A percentile compares a stretch with the other conserved stretches of the same genome.
Evolutionary conservation across 2,113 vertebrate species (phyloP).

Genomic region (Amphiprion ocellaris): DNA sequence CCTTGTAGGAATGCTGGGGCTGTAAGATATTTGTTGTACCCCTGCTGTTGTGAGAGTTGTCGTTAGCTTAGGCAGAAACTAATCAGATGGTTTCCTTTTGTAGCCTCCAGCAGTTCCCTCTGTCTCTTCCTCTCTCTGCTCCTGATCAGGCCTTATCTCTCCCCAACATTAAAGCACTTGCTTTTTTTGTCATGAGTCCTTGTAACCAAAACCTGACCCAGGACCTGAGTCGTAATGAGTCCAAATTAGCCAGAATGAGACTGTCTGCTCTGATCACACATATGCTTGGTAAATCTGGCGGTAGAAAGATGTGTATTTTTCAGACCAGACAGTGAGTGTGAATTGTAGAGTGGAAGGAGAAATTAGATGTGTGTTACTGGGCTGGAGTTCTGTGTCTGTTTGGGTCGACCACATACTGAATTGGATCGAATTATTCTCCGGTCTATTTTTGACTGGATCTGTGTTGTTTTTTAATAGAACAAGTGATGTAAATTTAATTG

Average conservation of each 20-base stretch:
- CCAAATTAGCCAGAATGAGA: background rate
- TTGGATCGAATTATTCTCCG: background rate
- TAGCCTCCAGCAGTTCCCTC: conserved; percentile 20
- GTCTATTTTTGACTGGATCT: background rate
- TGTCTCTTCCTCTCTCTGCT: background rate
- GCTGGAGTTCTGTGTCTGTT: conserved; percentile 4
- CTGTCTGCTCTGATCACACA: background rate
- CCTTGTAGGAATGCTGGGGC: conserved; percentile 21
- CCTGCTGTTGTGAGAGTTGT: conserved; percentile 48
- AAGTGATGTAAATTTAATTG: too few relatives aligned
- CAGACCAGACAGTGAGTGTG: background rate
- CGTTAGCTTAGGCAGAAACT: conserved; percentile 57
- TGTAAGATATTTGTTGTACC: conserved; percentile 54
- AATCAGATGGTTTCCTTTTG: conserved; percentile 58
- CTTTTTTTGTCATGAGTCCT: background rate
- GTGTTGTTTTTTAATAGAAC: background rate
- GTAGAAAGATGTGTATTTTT: background rate
- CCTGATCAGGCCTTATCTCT: conserved; percentile 7
- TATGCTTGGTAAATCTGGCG: background rate
- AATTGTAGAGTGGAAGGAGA: background rate
- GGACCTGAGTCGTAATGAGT: background rate
- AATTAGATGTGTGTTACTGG: background rate
- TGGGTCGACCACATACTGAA: background rate
- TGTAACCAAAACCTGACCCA: background rate
- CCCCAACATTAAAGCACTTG: background rate